Base-by-base conservation (phyloP, 2,888 invertebrate genomes). In the Sesia bembeciformis region DNA sequence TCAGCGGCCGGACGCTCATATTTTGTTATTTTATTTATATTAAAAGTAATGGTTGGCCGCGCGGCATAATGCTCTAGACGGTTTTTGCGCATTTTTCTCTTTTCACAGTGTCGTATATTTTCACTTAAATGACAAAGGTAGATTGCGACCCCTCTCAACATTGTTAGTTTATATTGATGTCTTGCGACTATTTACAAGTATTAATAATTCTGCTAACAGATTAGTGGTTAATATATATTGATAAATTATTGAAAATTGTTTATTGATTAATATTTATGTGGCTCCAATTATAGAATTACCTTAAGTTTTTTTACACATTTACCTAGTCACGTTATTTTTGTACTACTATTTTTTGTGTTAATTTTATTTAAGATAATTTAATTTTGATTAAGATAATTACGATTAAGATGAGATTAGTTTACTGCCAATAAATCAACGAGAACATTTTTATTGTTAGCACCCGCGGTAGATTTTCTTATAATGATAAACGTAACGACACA, bases 1-100 rank as follows among this genome's bases (percentile, higher is more conserved):
- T 85, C 87, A 78, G 76, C 86, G 84, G 86, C 86, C 86, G 87
- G 88, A 87, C 85, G 76, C 88, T 89, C 89, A 89, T 89, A 89
- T 89, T 89, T 89, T 89, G 88, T 87, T 89, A 88, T 89, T 88
- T 89, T 88, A 88, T 88, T 88, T 88, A 85, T 88, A 89, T 89
- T 87, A 88, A 89, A 89, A 89, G 89, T 89, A 89, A 89, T 89
- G 88, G 87, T 82, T 71, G 64, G 73, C 70, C 78, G 76, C 80
- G 76, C 79, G 74, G 81, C 77, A 86, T 86, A 87, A 86, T 83
- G 81, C 79, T 81, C 81, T 75, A 74, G 83, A 82, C 82, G 74
- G 78, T 86, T 87, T 84, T 83, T 81, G 81, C 80, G 72, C 84
- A 82, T 87, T 86, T 84, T 78, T 86, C 84, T 86, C 82, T 80